Evolutionary conservation across 2,797 vertebrate species (phyloP).

Genomic region (Vespertilio murinus): DNA sequence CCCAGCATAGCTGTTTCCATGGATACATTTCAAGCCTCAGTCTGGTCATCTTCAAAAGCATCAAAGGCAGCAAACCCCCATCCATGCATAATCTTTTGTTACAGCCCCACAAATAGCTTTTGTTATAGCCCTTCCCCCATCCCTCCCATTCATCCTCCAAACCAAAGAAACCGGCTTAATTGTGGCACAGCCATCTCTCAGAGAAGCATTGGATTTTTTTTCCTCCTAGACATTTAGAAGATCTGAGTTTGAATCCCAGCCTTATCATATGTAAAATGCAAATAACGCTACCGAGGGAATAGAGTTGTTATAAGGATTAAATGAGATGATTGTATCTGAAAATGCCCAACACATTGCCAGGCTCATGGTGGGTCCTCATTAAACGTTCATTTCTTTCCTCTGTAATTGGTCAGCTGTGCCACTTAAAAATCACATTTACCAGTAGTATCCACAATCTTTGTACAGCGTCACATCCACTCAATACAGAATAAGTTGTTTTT

Average conservation of each 20-base stretch:
- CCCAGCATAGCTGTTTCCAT: constrained; percentile 70
- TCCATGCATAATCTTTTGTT: constrained; percentile 78
- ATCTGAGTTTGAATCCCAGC: constrained; percentile 20
- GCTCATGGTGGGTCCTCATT: not conserved
- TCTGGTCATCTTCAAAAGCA: constrained; percentile 77
- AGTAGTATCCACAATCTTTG: not conserved
- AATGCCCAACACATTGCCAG: not conserved
- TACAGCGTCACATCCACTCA: not conserved
- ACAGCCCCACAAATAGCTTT: constrained; percentile 66
- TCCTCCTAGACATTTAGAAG: not conserved
- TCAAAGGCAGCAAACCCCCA: constrained; percentile 69
- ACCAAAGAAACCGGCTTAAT: constrained; percentile 43
- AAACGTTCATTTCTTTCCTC: not conserved
- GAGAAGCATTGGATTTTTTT: not conserved
- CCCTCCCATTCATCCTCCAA: constrained; percentile 28
- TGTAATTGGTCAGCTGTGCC: not conserved
- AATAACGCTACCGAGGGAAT: not conserved
- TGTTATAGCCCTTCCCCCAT: constrained; percentile 56
- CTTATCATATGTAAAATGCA: constrained; percentile 35
- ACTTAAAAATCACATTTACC: not conserved
- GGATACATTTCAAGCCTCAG: constrained; percentile 67
- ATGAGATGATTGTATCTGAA: not conserved
- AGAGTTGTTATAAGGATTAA: not conserved
- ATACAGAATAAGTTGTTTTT: not conserved
- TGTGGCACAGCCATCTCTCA: constrained; percentile 7